A percentile compares a stretch with the other conserved stretches of the same genome.
Conservation (phyloP, 2,113 vertebrate species). For the Aegithalos caudatus region DNA sequence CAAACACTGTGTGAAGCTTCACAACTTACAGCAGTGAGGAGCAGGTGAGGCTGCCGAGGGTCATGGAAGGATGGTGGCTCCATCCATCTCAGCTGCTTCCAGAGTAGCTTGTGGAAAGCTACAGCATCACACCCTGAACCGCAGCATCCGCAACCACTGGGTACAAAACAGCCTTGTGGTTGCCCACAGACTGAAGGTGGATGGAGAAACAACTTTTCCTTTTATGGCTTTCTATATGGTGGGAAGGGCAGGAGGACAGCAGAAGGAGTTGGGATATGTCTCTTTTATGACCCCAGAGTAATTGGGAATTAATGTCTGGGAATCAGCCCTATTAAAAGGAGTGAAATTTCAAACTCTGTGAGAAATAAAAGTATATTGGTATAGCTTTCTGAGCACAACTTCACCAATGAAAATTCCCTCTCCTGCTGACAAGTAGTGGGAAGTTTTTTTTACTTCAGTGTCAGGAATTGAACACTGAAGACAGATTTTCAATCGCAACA, state of each 20-base stretch:
- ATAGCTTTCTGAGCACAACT: background rate
- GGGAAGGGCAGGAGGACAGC: background rate
- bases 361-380: background rate
- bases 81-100: background rate
- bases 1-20: background rate
- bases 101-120: background rate
- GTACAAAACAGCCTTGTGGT: rapidly evolving
- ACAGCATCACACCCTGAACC: background rate
- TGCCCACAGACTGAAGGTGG: background rate
- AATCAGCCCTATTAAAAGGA: background rate
- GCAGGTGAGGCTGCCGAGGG: rapidly evolving
- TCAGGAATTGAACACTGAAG: background rate
- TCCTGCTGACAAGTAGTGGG: background rate
- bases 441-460: background rate
- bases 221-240: background rate
- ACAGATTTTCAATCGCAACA: background rate
- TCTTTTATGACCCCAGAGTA: background rate
- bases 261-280: background rate
- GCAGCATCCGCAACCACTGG: background rate
- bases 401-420: background rate
- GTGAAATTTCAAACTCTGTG: background rate
- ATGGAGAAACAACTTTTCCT: background rate
- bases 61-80: rapidly evolving
- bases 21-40: background rate
- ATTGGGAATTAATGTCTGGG: background rate